Base-by-base conservation (phyloP, 92 coral and sea anemone species). In the Siderastrea radians region DNA sequence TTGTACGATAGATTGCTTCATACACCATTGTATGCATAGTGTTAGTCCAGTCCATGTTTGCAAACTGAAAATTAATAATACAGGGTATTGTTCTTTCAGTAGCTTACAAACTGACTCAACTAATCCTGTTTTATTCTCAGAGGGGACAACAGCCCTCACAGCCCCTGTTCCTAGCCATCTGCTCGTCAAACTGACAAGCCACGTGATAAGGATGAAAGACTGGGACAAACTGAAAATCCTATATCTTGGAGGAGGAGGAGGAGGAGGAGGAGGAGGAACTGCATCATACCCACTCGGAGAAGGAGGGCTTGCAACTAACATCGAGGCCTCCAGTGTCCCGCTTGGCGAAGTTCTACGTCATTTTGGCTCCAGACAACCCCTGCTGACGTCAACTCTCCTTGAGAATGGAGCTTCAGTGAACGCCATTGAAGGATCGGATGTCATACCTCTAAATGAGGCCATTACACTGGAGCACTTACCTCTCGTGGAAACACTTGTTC, bases 201-300 rank as follows among this genome's bases (percentile, higher is more conserved):
- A 87, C 59, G 89, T 88, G 47, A 90, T 90, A 4, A 5, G 81
- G 57, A 78, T 76, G 61, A 83, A 67, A 44, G 80, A 96, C 49
- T 96, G 99, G 99, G 75, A 85, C 57, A 78, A 70, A 59, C 88
- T 96, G 12, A 87, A 88, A 54, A 61, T 96, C 4, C 82, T 95
- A 44, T 89, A 88, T 74, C 87, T 94, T 17, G 99, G 99, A 53
- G 99, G 99, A 47, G 95, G 96, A 85, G 95, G 96, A 54, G 77
- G 91, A 47, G 97, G 96, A 61, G 96, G 96, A 82, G 38, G 38
- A 26, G 38, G 38, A 26, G 99, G 97, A 54, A 80, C 94, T 7
- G 59, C 84, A 46, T 76, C 93, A 38, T 84, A 93, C 92, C 76
- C 80, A 14, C 90, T 94, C 63, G 95, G 93, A 46, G 84, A 83